Percentiles rank a stretch among this genome's conserved stretches.
These are phyloP conservation scores for Drosophila malerkotliana DNA, from an alignment of 1,140 invertebrate species.

Conservation along the genomic window DNA sequence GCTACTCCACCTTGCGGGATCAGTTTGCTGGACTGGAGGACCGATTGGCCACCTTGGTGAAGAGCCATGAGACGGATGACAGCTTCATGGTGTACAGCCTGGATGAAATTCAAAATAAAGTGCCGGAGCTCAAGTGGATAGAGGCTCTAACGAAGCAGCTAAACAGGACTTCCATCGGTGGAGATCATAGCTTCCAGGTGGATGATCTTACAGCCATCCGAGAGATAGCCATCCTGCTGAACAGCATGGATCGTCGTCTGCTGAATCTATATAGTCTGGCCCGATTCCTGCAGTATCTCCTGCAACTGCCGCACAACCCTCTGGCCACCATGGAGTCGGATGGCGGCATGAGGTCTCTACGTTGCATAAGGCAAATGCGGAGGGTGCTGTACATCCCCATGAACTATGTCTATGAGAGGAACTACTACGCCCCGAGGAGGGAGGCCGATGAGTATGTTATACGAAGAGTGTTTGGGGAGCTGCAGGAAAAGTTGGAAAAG, in stretches of 20 bases:
- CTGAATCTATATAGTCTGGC: slow-evolving; percentile 53
- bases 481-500: slow-evolving; percentile 45
- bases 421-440: slow-evolving; percentile 43
- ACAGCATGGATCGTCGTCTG: slow-evolving; percentile 31
- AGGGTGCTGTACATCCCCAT: slow-evolving; percentile 64
- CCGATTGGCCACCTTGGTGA: slow-evolving; percentile 16
- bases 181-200: slow-evolving; percentile 43
- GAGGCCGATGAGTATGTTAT: slow-evolving; percentile 50
- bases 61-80: slow-evolving; percentile 22
- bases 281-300: slow-evolving; percentile 50
- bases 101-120: slow-evolving; percentile 31
- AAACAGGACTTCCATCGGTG: background rate
- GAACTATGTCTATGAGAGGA: slow-evolving; percentile 66
- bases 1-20: slow-evolving; percentile 12
- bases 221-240: slow-evolving; percentile 30
- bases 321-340: slow-evolving; percentile 14
- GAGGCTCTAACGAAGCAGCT: slow-evolving; percentile 33
- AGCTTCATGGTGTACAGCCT: slow-evolving; percentile 29
- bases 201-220: slow-evolving; percentile 48
- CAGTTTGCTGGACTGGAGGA: slow-evolving; percentile 33
- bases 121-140: slow-evolving; percentile 51
- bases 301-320: slow-evolving; percentile 59
- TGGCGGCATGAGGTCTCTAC: background rate
- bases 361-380: slow-evolving; percentile 65
- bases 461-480: slow-evolving; percentile 52